phyloP scores from a whole-genome alignment of 2,888 invertebrate species.

The Stratiomys singularior region DNA sequence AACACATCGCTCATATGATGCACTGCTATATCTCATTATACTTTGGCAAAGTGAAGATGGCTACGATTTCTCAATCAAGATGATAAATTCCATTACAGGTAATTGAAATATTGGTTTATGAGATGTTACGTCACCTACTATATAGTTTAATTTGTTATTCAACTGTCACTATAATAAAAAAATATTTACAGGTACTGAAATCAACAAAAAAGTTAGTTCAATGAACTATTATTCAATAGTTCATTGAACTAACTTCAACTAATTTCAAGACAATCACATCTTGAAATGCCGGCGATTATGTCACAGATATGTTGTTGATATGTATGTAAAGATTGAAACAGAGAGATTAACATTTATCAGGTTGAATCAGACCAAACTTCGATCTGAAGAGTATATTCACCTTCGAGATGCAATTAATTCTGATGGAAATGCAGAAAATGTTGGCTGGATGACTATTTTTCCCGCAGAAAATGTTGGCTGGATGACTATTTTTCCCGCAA shows the following conservation, averaged over 20 bases:
- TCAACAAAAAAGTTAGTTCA: constrained; percentile 32
- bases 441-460: no score
- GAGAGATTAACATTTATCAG: constrained; percentile 28
- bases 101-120: neutral
- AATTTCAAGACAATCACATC: constrained; percentile 28
- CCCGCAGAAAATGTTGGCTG: no score
- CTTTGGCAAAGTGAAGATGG: constrained; percentile 57
- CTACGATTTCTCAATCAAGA: constrained; percentile 53
- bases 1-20: constrained; percentile 58
- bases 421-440: constrained; percentile 27
- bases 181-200: constrained; percentile 3
- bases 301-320: constrained; percentile 27
- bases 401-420: constrained; percentile 29
- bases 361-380: constrained; percentile 36
- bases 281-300: constrained; percentile 7
- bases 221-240: constrained; percentile 21
- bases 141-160: constrained; percentile 1
- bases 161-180: neutral
- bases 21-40: constrained; percentile 60
- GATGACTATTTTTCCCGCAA: constrained; percentile 29
- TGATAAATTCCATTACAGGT: no score
- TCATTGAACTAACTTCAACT: neutral
- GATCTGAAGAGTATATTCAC: constrained; percentile 23
- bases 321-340: constrained; percentile 24
- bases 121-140: neutral